Percentiles rank a stretch among this genome's conserved stretches.
Evolutionary conservation across 92 coral and sea anemone species (phyloP).

Genomic region (Zoanthus solanderi): DNA sequence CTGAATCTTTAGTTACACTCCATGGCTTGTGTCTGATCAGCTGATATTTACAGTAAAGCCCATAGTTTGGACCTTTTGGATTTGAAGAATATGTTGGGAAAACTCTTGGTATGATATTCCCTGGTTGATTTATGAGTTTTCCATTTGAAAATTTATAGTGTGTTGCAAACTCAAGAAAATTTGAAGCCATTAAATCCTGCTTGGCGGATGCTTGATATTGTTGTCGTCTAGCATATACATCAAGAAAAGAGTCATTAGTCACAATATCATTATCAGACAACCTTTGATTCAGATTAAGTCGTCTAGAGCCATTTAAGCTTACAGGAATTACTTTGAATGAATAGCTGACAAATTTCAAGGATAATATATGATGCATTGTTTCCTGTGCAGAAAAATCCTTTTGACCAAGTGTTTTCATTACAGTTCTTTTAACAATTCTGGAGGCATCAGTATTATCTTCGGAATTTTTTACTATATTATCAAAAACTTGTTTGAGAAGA

Average conservation of each 20-base stretch:
- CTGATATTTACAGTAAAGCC: constrained; percentile 38
- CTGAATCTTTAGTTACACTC: constrained; percentile 21
- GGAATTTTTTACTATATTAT: constrained; percentile 44
- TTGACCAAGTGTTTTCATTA: constrained; percentile 40
- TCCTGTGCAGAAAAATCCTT: constrained; percentile 8
- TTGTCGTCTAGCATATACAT: constrained; percentile 68
- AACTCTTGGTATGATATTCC: constrained; percentile 51
- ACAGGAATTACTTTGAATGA: constrained; percentile 33
- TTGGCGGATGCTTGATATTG: constrained; percentile 37
- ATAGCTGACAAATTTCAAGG: constrained; percentile 34
- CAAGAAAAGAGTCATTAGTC: constrained; percentile 52
- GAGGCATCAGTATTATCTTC: constrained; percentile 41
- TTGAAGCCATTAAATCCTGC: constrained; percentile 54
- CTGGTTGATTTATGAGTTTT: constrained; percentile 43
- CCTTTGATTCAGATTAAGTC: constrained; percentile 24
- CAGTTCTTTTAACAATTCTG: constrained; percentile 46
- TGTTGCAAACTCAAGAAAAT: constrained; percentile 62
- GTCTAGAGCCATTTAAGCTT: constrained; percentile 47
- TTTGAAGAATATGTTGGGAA: neutral
- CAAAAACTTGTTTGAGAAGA: constrained; percentile 44
- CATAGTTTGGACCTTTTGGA: constrained; percentile 46
- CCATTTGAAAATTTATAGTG: constrained; percentile 43
- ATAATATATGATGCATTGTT: constrained; percentile 55
- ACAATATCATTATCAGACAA: constrained; percentile 3
- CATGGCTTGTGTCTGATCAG: constrained; percentile 30